A percentile compares a stretch with the other conserved stretches of the same genome.
Evolutionary conservation across 2,113 vertebrate species (phyloP).

Genomic region (Ornithorhynchus anatinus): DNA sequence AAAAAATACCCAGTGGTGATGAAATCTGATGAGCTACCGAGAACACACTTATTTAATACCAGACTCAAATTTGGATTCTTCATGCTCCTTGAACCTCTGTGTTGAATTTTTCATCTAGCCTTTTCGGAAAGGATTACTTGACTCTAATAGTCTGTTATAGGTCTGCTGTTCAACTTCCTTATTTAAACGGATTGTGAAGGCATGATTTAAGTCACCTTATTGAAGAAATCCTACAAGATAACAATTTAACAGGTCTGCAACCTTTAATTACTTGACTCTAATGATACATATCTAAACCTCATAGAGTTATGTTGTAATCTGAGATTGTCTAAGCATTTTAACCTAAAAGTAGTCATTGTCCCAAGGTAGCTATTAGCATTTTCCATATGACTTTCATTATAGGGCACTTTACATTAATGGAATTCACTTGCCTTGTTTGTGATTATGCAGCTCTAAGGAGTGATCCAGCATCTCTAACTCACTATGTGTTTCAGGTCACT

Average conservation of each 20-base stretch:
- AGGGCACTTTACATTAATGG: constrained; percentile 43
- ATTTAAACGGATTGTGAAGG: constrained; percentile 37
- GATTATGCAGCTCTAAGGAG: not conserved
- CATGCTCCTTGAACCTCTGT: not conserved
- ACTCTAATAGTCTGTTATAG: constrained; percentile 21
- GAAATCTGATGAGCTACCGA: too few species aligned
- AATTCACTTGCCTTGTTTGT: constrained; percentile 25
- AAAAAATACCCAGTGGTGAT: too few species aligned
- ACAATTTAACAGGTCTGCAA: constrained; percentile 46
- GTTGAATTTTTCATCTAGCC: not conserved
- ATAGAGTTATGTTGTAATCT: constrained; percentile 37
- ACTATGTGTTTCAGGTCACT: not conserved
- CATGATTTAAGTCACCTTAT: constrained; percentile 27
- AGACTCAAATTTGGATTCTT: not conserved
- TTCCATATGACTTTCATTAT: constrained; percentile 36
- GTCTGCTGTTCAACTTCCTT: constrained; percentile 27
- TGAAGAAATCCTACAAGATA: constrained; percentile 47
- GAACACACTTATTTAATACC: too few species aligned
- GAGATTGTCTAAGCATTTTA: constrained; percentile 39
- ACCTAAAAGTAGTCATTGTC: constrained; percentile 11
- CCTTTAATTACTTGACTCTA: constrained; percentile 52
- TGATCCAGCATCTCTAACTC: not conserved
- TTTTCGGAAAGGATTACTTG: constrained; percentile 1
- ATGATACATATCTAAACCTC: constrained; percentile 45
- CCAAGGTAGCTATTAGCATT: constrained; percentile 36